Conservation (phyloP, 2,888 invertebrate genomes). For the Polydesmus complanatus region DNA sequence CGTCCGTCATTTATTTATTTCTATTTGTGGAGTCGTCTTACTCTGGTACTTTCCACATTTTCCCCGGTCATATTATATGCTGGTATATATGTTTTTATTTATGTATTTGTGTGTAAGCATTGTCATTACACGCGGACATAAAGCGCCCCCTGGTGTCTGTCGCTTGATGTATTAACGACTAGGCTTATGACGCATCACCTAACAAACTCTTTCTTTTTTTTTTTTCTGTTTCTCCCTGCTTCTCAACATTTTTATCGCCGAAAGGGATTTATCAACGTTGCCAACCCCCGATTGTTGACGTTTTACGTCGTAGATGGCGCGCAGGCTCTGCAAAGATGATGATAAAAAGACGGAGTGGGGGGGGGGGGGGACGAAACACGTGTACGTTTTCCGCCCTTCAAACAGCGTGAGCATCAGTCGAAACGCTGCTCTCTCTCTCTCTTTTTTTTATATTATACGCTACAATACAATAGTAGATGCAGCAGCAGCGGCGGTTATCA, state of each 20-base stretch:
- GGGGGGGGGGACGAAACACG: background rate
- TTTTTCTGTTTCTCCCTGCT: no score
- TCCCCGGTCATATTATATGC: no score
- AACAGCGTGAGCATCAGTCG: background rate
- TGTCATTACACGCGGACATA: no score
- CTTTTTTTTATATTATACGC: background rate
- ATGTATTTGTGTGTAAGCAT: no score
- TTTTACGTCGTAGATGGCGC: background rate
- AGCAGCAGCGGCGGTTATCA: no score
- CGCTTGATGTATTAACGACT: background rate
- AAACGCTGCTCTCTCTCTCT: background rate
- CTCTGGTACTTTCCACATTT: no score
- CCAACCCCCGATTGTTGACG: background rate
- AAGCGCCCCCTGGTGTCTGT: background rate
- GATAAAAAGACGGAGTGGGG: background rate
- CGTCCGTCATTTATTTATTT: no score
- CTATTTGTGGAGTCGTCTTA: no score
- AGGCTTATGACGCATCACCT: background rate
- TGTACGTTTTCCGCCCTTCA: no score
- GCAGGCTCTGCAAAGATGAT: background rate
- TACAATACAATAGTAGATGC: background rate
- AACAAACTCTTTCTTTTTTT: no score
- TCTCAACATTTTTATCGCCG: background rate
- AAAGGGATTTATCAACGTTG: background rate
- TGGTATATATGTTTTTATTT: no score